Conservation (phyloP, 2,888 invertebrate species). For the Leptopilina drosophilae region DNA sequence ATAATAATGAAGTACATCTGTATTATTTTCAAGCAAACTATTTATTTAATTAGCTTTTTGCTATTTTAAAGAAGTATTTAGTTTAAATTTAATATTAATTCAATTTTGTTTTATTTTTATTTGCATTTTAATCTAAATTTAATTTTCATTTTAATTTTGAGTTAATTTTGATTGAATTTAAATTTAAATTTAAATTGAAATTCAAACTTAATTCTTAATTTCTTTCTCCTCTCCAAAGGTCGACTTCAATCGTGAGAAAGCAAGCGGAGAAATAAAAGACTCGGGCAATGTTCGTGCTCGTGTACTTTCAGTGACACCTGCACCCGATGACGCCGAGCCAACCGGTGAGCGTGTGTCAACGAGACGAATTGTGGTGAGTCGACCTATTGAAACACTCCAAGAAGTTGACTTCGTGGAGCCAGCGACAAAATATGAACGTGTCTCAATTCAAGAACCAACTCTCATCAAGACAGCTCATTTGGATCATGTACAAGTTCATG, state of each 20-base stretch:
- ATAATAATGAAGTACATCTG: too few relatives aligned
- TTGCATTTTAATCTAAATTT: too few relatives aligned
- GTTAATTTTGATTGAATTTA: too few relatives aligned
- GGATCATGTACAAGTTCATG: slow-evolving; percentile 76
- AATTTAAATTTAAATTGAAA: too few relatives aligned
- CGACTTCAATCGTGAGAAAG: slow-evolving; percentile 70
- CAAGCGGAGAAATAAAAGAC: slow-evolving; percentile 75
- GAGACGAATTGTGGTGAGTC: slow-evolving; percentile 81
- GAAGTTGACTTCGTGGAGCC: slow-evolving; percentile 81
- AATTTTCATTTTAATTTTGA: too few relatives aligned
- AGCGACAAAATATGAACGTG: slow-evolving; percentile 79
- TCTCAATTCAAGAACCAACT: slow-evolving; percentile 80
- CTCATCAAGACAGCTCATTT: slow-evolving; percentile 77
- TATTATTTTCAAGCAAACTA: too few relatives aligned
- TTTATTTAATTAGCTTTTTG: too few relatives aligned
- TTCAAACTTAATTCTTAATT: too few relatives aligned
- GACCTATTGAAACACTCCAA: slow-evolving; percentile 81
- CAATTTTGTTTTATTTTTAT: too few relatives aligned
- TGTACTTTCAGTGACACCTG: slow-evolving; percentile 80
- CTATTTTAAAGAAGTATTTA: too few relatives aligned
- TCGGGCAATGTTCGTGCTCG: slow-evolving; percentile 78
- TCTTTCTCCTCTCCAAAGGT: slow-evolving; percentile 58
- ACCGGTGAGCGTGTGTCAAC: slow-evolving; percentile 80
- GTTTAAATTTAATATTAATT: too few relatives aligned
- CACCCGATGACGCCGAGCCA: slow-evolving; percentile 78